Evolutionary conservation across 2,888 invertebrate genomes (phyloP).

Genomic region (Lottia gigantea): DNA sequence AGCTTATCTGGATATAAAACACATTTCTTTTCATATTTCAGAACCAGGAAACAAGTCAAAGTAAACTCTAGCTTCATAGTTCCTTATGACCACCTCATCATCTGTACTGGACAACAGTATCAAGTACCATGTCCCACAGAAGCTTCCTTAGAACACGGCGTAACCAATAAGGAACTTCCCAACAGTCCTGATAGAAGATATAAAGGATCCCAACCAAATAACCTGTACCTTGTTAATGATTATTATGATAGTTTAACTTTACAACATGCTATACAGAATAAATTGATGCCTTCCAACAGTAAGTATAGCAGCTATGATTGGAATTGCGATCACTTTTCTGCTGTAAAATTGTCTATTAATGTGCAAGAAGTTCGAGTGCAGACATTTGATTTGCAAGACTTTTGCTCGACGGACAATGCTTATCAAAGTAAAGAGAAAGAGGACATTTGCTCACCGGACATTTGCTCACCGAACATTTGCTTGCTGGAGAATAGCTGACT

Average conservation of each 20-base stretch:
- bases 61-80: conserved; percentile 61
- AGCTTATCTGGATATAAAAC: background rate
- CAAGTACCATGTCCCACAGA: conserved; percentile 60
- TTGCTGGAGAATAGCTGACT: too few species aligned
- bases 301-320: conserved; percentile 33
- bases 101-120: conserved; percentile 66
- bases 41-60: conserved; percentile 62
- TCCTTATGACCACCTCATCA: conserved; percentile 67
- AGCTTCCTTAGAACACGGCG: conserved; percentile 45
- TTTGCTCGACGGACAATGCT: too few species aligned
- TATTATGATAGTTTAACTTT: conserved; percentile 62
- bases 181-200: conserved; percentile 51
- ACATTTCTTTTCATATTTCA: conserved; percentile 25
- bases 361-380: too few species aligned
- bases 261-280: conserved; percentile 59
- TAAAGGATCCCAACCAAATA: conserved; percentile 51
- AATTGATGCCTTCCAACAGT: conserved; percentile 50
- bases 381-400: too few species aligned
- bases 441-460: too few species aligned
- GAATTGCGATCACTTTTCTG: background rate
- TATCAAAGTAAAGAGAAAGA: too few species aligned
- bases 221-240: conserved; percentile 65
- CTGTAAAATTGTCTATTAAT: too few species aligned
- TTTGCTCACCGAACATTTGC: too few species aligned
- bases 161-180: conserved; percentile 43